Conservation (phyloP, 2,113 vertebrate species). For the Narcine bancroftii region DNA sequence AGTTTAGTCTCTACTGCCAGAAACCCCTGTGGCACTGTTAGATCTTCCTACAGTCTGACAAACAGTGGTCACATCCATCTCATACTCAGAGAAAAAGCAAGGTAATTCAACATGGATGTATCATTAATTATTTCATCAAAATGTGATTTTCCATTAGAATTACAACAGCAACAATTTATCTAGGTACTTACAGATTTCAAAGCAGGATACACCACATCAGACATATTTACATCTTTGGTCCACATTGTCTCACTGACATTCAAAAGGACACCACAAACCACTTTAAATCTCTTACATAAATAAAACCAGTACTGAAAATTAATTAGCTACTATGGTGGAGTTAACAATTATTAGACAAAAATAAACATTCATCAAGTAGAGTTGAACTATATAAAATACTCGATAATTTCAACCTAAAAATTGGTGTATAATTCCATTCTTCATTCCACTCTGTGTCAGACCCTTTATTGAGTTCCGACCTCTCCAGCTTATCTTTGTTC, state of each 20-base stretch:
- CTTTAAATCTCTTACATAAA: background rate
- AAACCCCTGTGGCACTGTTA: background rate
- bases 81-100: slow-evolving; percentile 20
- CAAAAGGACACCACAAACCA: background rate
- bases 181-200: background rate
- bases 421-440: background rate
- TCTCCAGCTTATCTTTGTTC: too few species aligned
- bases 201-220: background rate
- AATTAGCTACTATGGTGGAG: background rate
- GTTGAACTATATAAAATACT: background rate
- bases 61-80: slow-evolving; percentile 7
- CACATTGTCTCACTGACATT: background rate
- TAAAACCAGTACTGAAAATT: background rate
- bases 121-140: slow-evolving; percentile 24
- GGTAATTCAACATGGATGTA: background rate
- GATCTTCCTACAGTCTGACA: background rate
- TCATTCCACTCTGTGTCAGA: too few species aligned
- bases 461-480: too few species aligned
- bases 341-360: background rate
- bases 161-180: background rate
- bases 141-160: background rate
- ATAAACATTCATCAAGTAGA: background rate
- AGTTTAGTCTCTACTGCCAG: background rate
- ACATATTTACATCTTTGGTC: background rate
- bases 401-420: background rate